phyloP scores from a whole-genome alignment of 2,888 invertebrate genomes.

The Oscheius sp. region DNA sequence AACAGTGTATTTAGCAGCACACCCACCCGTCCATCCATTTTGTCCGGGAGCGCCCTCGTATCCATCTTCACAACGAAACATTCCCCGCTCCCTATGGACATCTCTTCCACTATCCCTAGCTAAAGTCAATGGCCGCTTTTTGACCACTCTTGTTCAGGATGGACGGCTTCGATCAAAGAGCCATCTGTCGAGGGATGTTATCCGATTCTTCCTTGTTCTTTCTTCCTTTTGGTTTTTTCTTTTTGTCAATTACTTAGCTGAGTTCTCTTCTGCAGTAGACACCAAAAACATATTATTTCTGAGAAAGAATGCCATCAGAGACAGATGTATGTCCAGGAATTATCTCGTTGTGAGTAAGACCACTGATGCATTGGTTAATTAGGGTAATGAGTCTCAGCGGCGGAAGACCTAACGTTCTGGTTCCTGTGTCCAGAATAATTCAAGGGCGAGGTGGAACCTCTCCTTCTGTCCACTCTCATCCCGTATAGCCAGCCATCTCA shows the following conservation, averaged over 20 bases:
- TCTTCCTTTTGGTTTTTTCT: not conserved
- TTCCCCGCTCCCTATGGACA: constrained; percentile 29
- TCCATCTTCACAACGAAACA: constrained; percentile 31
- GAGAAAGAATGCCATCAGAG: too few species aligned
- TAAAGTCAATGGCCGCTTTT: not conserved
- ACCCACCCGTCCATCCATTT: constrained; percentile 20
- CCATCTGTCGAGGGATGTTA: not conserved
- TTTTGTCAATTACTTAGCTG: not conserved
- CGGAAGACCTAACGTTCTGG: constrained; percentile 2
- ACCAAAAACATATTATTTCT: too few species aligned
- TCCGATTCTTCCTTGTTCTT: not conserved
- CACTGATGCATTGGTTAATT: constrained; percentile 23
- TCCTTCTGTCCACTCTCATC: too few species aligned
- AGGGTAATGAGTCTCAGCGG: constrained; percentile 22
- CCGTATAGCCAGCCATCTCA: constrained; percentile 7
- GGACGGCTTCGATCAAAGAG: too few species aligned
- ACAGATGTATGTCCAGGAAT: too few species aligned
- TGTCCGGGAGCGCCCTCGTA: constrained; percentile 28
- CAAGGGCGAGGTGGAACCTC: too few species aligned
- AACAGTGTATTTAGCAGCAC: constrained; percentile 24
- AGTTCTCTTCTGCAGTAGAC: not conserved
- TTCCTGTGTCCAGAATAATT: constrained; percentile 21
- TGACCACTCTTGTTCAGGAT: not conserved
- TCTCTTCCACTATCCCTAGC: not conserved
- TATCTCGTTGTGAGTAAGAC: too few species aligned